These are phyloP conservation scores for Neuroterus valhalla DNA, from an alignment of 1,140 invertebrate species.

Conservation along the genomic window DNA sequence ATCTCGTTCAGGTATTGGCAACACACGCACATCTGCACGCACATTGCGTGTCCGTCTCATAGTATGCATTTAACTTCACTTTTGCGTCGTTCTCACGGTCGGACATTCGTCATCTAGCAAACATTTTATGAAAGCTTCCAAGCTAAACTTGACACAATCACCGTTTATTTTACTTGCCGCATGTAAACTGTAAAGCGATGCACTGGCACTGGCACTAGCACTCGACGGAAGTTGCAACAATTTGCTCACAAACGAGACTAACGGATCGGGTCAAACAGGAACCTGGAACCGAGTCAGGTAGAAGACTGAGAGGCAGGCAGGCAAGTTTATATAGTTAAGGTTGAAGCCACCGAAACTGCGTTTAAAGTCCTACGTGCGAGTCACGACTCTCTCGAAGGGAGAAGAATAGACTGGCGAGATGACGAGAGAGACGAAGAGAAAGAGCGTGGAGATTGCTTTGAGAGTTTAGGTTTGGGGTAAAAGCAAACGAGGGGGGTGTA, in stretches of 20 bases:
- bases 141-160: background rate
- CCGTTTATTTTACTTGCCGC: background rate
- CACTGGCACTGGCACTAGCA: background rate
- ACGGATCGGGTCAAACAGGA: background rate
- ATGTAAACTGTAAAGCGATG: background rate
- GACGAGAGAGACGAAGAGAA: conserved; percentile 2
- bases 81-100: conserved; percentile 19
- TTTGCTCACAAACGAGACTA: background rate
- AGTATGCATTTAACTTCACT: conserved; percentile 14
- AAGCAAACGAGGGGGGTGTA: conserved; percentile 26
- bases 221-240: background rate
- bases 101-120: background rate
- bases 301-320: background rate
- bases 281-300: background rate
- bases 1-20: conserved; percentile 4
- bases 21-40: conserved; percentile 8
- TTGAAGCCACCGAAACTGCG: conserved; percentile 10
- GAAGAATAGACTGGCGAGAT: background rate
- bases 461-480: conserved; percentile 22
- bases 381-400: conserved; percentile 9
- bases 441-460: conserved; percentile 3
- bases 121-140: background rate
- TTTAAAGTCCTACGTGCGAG: conserved; percentile 13
- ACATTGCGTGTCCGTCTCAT: conserved; percentile 4
- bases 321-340: background rate